Conservation (phyloP, 1,140 invertebrate species). For the Zeugodacus cucurbitae region DNA sequence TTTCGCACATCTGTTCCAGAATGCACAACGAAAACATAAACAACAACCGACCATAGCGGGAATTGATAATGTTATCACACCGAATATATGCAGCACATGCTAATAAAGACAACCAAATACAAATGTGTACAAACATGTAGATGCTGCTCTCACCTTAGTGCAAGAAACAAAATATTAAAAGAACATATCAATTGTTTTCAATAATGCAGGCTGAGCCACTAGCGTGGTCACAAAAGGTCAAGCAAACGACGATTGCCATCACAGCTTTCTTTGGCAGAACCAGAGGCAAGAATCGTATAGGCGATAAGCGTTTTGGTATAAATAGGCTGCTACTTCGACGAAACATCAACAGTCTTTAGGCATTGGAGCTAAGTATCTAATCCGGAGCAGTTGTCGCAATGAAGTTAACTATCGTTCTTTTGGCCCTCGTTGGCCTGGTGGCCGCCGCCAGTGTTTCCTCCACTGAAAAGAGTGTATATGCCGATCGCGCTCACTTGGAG, state of each 20-base stretch:
- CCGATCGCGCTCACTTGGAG: slow-evolving; percentile 62
- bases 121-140: neutral
- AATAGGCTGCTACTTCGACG: neutral
- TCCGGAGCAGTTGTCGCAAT: slow-evolving; percentile 61
- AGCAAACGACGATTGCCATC: neutral
- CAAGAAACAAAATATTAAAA: neutral
- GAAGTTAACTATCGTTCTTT: slow-evolving; percentile 57
- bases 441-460: slow-evolving; percentile 52
- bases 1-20: neutral
- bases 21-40: neutral
- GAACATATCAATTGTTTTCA: neutral
- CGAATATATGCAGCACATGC: neutral
- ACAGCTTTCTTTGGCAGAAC: neutral
- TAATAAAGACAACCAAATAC: neutral
- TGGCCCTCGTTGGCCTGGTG: slow-evolving; percentile 58
- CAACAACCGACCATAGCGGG: neutral
- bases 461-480: slow-evolving; percentile 49
- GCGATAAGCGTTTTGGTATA: slow-evolving; percentile 28
- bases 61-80: neutral
- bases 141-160: neutral
- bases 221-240: neutral
- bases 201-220: neutral
- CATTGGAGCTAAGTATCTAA: slow-evolving; percentile 54
- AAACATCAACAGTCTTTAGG: slow-evolving; percentile 62
- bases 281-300: neutral